A percentile compares a stretch with the other conserved stretches of the same genome.
phyloP scores from a whole-genome alignment of 2,797 vertebrate species.

The Eutrigla gurnardus region DNA sequence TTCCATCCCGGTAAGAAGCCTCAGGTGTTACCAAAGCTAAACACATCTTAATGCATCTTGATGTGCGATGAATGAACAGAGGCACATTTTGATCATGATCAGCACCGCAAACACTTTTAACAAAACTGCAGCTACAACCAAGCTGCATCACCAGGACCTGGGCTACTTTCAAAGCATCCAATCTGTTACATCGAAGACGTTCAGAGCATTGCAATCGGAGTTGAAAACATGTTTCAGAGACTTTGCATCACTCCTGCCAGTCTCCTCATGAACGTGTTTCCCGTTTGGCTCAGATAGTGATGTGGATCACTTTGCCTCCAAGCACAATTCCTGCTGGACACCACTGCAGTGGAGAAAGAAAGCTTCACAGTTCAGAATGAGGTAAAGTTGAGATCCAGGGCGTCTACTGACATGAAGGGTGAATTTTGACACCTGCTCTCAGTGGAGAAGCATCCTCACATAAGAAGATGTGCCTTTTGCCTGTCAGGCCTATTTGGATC shows the following conservation, averaged over 20 bases:
- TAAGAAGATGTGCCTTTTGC: not conserved
- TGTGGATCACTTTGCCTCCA: not conserved
- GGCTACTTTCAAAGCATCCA: no score
- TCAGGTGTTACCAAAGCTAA: no score
- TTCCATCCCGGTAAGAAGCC: no score
- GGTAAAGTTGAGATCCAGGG: not conserved
- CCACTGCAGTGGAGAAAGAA: not conserved
- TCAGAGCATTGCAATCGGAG: not conserved
- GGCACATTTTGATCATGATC: no score
- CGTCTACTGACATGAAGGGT: not conserved
- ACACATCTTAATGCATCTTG: no score
- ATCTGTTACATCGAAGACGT: not conserved
- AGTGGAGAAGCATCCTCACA: not conserved
- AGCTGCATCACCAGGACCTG: no score
- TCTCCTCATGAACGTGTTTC: not conserved
- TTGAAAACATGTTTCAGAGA: not conserved
- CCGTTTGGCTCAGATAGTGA: not conserved
- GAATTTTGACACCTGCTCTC: not conserved
- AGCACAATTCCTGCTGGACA: not conserved
- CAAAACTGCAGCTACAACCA: no score
- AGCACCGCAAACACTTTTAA: no score
- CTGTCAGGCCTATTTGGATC: not conserved
- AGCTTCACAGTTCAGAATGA: not conserved
- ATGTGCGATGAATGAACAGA: no score
- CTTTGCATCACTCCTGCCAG: not conserved